These are phyloP conservation scores for Uloborus diversus DNA, from an alignment of 1,140 invertebrate genomes.

Conservation along the genomic window DNA sequence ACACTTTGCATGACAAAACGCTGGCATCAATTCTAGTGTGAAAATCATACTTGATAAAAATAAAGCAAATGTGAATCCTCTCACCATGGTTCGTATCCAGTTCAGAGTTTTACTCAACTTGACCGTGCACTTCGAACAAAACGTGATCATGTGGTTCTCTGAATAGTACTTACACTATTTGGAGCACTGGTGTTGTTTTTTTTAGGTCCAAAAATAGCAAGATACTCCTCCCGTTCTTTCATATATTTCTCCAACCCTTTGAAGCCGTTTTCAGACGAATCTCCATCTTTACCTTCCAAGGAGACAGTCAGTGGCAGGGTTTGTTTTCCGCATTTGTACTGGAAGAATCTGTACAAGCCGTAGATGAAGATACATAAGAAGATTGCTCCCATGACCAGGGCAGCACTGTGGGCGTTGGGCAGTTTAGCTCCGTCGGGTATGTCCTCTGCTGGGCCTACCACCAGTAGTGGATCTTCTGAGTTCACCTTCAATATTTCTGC, in stretches of 20 bases:
- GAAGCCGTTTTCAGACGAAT: background rate
- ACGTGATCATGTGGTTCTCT: too few relatives aligned
- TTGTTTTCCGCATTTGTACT: background rate
- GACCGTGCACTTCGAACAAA: slow-evolving; percentile 3
- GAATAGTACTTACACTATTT: too few relatives aligned
- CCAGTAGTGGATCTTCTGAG: slow-evolving; percentile 4
- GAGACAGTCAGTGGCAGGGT: slow-evolving; percentile 5
- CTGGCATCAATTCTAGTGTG: too few relatives aligned
- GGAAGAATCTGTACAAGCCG: slow-evolving; percentile 17
- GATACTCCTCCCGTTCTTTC: background rate
- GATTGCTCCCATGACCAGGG: slow-evolving; percentile 25
- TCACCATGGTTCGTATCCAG: too few relatives aligned
- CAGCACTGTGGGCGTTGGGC: slow-evolving; percentile 39
- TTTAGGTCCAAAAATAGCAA: slow-evolving; percentile 32
- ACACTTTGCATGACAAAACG: too few relatives aligned
- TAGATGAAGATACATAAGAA: slow-evolving; percentile 15
- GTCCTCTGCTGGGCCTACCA: background rate
- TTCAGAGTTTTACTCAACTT: background rate
- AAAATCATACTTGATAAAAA: too few relatives aligned
- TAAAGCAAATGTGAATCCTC: too few relatives aligned
- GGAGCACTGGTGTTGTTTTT: too few relatives aligned
- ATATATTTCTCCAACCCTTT: slow-evolving; percentile 12
- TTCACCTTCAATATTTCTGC: background rate
- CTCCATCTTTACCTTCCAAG: background rate
- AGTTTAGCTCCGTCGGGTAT: background rate